Percentiles rank a stretch among this genome's conserved stretches.
phyloP scores from a whole-genome alignment of 2,888 invertebrate genomes.

The Neoitamus cyanurus region DNA sequence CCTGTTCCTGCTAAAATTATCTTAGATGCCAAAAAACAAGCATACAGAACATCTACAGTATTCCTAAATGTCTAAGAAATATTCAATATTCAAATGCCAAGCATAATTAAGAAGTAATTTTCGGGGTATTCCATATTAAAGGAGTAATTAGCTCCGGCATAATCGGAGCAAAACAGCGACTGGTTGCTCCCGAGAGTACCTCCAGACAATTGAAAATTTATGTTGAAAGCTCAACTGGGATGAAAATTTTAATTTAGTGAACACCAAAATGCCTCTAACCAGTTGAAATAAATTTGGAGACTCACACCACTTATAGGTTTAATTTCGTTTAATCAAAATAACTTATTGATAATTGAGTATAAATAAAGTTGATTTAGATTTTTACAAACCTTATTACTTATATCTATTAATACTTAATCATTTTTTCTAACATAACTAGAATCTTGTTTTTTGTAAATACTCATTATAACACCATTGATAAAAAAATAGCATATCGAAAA shows the following conservation, averaged over 20 bases:
- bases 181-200: neutral
- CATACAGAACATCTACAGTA: no score
- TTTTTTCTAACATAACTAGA: no score
- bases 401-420: no score
- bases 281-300: neutral
- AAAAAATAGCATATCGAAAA: no score
- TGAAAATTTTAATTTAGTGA: neutral
- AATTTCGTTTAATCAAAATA: neutral
- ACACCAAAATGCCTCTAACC: no score
- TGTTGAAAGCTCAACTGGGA: neutral
- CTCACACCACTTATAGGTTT: neutral
- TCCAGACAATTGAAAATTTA: neutral
- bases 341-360: no score
- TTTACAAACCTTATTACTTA: no score
- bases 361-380: no score
- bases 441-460: no score
- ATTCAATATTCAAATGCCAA: neutral
- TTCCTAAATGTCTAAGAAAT: neutral
- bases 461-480: no score
- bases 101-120: neutral
- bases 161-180: neutral
- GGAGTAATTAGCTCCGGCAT: neutral
- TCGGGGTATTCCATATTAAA: neutral
- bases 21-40: neutral
- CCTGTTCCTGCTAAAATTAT: neutral